Base-by-base conservation (phyloP, 2,888 invertebrate species). In the Taphrorychus bicolor region DNA sequence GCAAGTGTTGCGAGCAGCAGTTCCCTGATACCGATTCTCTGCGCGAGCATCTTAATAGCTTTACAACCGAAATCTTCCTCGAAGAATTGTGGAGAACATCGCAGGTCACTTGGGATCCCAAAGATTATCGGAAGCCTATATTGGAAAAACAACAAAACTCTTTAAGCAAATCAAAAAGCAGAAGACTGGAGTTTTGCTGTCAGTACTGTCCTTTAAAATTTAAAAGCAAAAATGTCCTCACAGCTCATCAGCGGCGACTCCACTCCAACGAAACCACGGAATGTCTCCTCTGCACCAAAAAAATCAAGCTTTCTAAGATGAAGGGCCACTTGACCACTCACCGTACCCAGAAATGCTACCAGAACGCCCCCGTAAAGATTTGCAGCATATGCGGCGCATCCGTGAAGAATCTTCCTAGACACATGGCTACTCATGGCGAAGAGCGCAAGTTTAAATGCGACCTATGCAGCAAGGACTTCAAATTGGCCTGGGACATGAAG, bases 381-480 rank as follows among this genome's bases (percentile, higher is more conserved):
- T 69, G 69, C 22, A 65, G 51, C 45, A 45, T 69, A 5, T 69
- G 69, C 23, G 69, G 69, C 5, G 40, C 56, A 4, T 24, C 65
- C 1, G 60, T 62, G 16, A 73, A 72, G 45, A 73, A 71, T 57
- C 51, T 75, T 5, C 66, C 59, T 17, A 67, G 72, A 5, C 75
- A 75, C 19, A 63, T 70, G 65, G 45, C 70, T 7, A 72, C 70
- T 18, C 85, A 85, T 56, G 82, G 80, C 58, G 81, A 82, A 0
- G 81, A 79, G 0, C 84, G 83, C 67, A 82, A 84, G n/a, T 78
- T 79, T 59, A 82, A 84, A 14, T 85, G 85, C 65, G 76, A 75
- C 63, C 83, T 79, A 60, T 85, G 85, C 71, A 78, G 76, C 63
- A 85, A 85, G 69, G 76, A 83, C 1, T 85, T 85, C 58, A 75